These are phyloP conservation scores for Xiphydria camelus DNA, from an alignment of 2,888 invertebrate genomes.

Conservation along the genomic window DNA sequence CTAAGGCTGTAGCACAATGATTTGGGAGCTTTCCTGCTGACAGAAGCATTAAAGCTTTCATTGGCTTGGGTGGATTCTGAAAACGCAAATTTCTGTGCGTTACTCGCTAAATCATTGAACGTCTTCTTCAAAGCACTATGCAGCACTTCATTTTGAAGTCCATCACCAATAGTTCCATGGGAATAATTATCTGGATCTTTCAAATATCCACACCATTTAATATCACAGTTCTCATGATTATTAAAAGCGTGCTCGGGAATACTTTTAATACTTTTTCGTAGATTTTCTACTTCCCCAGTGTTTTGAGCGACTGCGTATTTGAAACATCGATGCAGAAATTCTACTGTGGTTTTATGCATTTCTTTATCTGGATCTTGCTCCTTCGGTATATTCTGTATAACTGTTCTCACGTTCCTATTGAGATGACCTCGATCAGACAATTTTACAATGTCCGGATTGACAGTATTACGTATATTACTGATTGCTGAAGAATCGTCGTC, in stretches of 20 bases:
- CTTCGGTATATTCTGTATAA: no score
- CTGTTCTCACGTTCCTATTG: conserved; percentile 4
- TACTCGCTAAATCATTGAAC: conserved; percentile 7
- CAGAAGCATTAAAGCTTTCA: conserved; percentile 14
- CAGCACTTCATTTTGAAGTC: no score
- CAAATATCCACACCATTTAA: conserved; percentile 18
- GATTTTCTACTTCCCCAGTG: conserved; percentile 8
- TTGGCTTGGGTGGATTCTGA: conserved; percentile 14
- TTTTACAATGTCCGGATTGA: conserved; percentile 3
- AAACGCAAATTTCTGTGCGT: conserved; percentile 6
- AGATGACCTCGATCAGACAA: conserved; percentile 11
- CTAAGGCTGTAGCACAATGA: conserved; percentile 5
- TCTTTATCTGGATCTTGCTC: conserved; percentile 9
- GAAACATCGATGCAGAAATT: conserved; percentile 19
- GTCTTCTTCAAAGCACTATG: neutral
- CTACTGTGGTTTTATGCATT: neutral
- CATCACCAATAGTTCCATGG: no score
- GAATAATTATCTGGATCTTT: conserved; percentile 15
- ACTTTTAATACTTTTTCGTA: conserved; percentile 16
- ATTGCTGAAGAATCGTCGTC: conserved; percentile 20
- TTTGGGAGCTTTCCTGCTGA: conserved; percentile 20
- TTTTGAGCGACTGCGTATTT: no score
- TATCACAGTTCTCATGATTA: conserved; percentile 18
- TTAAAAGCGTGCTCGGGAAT: conserved; percentile 20
- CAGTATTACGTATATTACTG: conserved; percentile 4